Percentiles rank a stretch among this genome's conserved stretches.
phyloP scores from a whole-genome alignment of 2,113 vertebrate species.

The Amphiprion percula region DNA sequence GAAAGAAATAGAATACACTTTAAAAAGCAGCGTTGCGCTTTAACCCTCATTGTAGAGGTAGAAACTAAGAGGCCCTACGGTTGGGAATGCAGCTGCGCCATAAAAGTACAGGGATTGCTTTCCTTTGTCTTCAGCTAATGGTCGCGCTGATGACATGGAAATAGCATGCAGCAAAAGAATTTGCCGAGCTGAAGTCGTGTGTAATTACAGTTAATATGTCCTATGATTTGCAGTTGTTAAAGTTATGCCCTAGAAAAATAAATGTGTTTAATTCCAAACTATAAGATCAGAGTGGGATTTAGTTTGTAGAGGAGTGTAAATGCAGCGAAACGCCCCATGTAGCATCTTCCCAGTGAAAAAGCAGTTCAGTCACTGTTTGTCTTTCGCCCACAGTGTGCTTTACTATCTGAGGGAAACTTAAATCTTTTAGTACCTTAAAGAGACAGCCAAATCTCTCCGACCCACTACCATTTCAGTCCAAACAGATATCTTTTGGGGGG shows the following conservation, averaged over 20 bases:
- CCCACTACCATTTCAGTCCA: conserved; percentile 48
- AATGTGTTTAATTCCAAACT: conserved; percentile 25
- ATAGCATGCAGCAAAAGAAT: conserved; percentile 49
- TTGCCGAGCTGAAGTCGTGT: conserved; percentile 24
- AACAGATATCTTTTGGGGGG: conserved; percentile 39
- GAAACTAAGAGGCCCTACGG: conserved; percentile 37
- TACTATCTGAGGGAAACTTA: conserved; percentile 35
- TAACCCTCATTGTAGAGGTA: conserved; percentile 41
- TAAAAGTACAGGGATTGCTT: conserved; percentile 47
- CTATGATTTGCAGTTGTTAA: conserved; percentile 38
- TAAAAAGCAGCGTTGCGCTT: conserved; percentile 34
- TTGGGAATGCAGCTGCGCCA: conserved; percentile 43
- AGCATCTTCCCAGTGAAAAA: conserved; percentile 15
- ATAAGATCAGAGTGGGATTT: conserved; percentile 16
- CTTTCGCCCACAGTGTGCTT: conserved; percentile 45
- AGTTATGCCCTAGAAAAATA: conserved; percentile 39
- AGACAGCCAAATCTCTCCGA: conserved; percentile 41
- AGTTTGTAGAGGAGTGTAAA: conserved; percentile 23
- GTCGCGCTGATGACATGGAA: conserved; percentile 44
- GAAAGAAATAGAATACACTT: conserved; percentile 54
- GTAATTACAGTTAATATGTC: conserved; percentile 53
- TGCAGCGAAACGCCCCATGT: conserved; percentile 16
- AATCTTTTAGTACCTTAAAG: conserved; percentile 39
- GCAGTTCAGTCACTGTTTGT: conserved; percentile 26
- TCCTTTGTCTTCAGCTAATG: conserved; percentile 59